Percentiles rank a stretch among this genome's conserved stretches.
phyloP scores from a whole-genome alignment of 2,113 vertebrate species.

The Anseranas semipalmata region DNA sequence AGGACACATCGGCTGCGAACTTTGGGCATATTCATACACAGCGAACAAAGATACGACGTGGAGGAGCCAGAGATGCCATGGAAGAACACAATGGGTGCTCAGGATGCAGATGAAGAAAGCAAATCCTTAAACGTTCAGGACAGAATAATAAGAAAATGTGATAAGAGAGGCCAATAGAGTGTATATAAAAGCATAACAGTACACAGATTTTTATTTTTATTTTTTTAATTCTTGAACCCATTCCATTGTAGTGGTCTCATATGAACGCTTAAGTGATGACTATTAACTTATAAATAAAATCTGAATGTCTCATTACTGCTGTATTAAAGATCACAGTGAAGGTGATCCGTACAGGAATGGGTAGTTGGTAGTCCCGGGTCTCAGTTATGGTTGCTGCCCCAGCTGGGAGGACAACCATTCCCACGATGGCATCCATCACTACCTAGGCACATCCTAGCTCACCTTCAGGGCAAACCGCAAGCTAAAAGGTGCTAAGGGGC shows the following conservation, averaged over 20 bases:
- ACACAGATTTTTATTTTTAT: fast-evolving
- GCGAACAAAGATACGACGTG: too few relatives aligned
- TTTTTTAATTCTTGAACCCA: background rate
- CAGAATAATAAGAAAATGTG: too few relatives aligned
- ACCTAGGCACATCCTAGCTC: fast-evolving
- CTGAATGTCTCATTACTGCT: background rate
- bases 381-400: background rate
- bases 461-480: background rate
- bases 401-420: background rate
- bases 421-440: background rate
- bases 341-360: background rate
- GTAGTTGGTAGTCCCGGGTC: background rate
- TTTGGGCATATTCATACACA: too few relatives aligned
- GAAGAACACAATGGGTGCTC: too few relatives aligned
- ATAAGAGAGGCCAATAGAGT: too few relatives aligned
- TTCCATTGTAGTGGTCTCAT: background rate
- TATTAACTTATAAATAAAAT: background rate
- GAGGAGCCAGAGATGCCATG: too few relatives aligned
- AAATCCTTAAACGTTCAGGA: too few relatives aligned
- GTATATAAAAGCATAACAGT: background rate
- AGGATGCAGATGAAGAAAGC: too few relatives aligned
- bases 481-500: too few relatives aligned
- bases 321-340: background rate
- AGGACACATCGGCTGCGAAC: too few relatives aligned
- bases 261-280: background rate